Evolutionary conservation across 2,797 vertebrate genomes (phyloP), one percentile per base, ranked within the genome.

Genomic region (Vespertilio murinus): DNA sequence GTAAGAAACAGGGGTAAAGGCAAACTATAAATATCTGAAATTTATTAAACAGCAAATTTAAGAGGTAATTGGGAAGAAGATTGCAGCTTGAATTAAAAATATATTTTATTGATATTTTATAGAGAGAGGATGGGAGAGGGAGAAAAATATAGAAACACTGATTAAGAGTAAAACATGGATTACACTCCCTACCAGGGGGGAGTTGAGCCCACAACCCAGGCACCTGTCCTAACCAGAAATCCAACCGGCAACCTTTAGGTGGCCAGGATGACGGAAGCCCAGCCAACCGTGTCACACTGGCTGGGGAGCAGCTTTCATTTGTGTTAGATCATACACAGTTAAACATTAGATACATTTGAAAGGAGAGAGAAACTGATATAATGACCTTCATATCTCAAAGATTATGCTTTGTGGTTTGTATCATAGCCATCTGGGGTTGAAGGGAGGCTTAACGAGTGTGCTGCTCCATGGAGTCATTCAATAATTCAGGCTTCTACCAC

Each of bases 1-100:
- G 85, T 91, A 83, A 89, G 92, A 96, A 75, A 78, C 69, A 54
- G 82, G 25, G 30, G 75, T 95, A 52, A 84, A 52, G 77, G 23
- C 9, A 83, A 22, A 71, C 3, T 69, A 16, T 42, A 87, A 75
- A 69, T 22, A 74, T 81, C 22, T 87, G 28, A 84, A 67, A 8
- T 59, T 84, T 88, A 74, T 85, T 91, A 56, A 90, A 87, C 3
- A 83, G 35, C 13, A 87, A 87, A 88, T 70, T 35, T 56, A 89
- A 74, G 30, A 56, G 22, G 5, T 12, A 73, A 61, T 38, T 90
- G 56, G 6, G 65, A 69, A 71, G 28, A 42, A 70, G 38, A 86
- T 70, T 94, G 81, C 18, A 88, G 40, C 16, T 94, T 90, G 14
- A 61, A 30, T 61, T 61, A 0, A 61, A 61, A 59, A 25, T 23